A percentile compares a stretch with the other conserved stretches of the same genome.
Conservation (phyloP, 2,113 vertebrate species). For the Sphaerodactylus townsendi region DNA sequence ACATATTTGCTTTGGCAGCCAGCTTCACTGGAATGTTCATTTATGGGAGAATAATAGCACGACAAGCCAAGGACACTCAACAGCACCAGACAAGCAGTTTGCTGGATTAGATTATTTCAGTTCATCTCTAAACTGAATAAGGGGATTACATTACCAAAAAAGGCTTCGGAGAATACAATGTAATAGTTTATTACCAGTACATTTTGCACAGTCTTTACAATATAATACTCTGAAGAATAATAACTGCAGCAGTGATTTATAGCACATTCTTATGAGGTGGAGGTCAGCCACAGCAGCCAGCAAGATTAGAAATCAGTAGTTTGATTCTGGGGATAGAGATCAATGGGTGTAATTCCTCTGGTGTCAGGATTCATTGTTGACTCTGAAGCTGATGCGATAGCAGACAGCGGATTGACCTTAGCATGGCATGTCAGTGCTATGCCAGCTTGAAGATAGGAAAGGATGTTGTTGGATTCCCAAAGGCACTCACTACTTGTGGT, state of each 20-base stretch:
- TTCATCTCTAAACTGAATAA: background rate
- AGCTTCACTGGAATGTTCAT: background rate
- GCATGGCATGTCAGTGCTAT: background rate
- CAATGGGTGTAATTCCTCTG: background rate
- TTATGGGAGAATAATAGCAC: background rate
- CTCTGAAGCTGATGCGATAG: background rate
- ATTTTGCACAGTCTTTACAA: background rate
- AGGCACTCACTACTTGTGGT: background rate
- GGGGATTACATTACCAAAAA: background rate
- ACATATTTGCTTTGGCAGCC: conserved; percentile 7
- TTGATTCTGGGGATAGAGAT: background rate
- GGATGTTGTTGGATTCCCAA: background rate
- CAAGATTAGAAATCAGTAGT: background rate
- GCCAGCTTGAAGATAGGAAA: background rate
- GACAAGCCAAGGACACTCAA: conserved; percentile 9
- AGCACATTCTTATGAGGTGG: background rate
- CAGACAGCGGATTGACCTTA: background rate
- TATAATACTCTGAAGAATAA: background rate
- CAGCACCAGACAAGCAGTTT: background rate
- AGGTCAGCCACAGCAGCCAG: background rate
- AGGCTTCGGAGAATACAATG: background rate
- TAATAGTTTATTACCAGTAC: background rate
- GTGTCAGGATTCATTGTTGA: background rate
- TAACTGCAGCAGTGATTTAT: fast-evolving
- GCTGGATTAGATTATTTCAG: conserved; percentile 26